Evolutionary conservation across 2,797 vertebrate genomes (phyloP).

Genomic region (Eulemur rubriventer): DNA sequence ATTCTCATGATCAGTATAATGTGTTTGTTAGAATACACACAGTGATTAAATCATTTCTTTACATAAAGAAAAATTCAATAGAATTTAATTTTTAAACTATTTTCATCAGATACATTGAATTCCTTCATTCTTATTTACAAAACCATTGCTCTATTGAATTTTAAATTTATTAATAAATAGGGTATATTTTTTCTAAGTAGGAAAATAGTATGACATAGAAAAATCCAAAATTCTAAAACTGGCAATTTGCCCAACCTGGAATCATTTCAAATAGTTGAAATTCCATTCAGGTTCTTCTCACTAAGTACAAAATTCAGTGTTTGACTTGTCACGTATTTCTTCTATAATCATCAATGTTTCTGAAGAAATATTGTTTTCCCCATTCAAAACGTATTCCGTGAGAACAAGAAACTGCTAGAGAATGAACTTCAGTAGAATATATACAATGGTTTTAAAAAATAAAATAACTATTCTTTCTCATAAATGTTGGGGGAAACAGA

Average conservation of each 20-base stretch:
- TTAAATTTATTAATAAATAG: not conserved
- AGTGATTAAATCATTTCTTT: not conserved
- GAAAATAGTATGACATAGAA: not conserved
- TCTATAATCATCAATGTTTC: not conserved
- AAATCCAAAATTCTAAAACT: not conserved
- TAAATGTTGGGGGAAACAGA: not conserved
- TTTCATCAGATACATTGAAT: not conserved
- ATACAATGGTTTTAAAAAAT: not conserved
- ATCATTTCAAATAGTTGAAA: not conserved
- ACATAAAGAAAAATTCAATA: not conserved
- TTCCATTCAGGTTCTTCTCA: not conserved
- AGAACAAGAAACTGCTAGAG: not conserved
- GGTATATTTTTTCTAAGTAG: not conserved
- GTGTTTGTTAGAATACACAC: not conserved
- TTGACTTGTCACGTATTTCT: not conserved
- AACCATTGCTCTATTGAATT: not conserved
- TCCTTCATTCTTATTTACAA: not conserved
- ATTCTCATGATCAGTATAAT: not conserved
- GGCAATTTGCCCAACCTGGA: not conserved
- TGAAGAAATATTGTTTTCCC: not conserved
- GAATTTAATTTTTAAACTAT: not conserved
- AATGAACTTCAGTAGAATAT: not conserved
- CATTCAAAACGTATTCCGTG: not conserved
- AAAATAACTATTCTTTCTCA: not conserved
- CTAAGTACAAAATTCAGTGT: slow-evolving; percentile 1